These are phyloP conservation scores for Podarcis cretensis DNA, from an alignment of 2,113 vertebrate species.

Conservation along the genomic window DNA sequence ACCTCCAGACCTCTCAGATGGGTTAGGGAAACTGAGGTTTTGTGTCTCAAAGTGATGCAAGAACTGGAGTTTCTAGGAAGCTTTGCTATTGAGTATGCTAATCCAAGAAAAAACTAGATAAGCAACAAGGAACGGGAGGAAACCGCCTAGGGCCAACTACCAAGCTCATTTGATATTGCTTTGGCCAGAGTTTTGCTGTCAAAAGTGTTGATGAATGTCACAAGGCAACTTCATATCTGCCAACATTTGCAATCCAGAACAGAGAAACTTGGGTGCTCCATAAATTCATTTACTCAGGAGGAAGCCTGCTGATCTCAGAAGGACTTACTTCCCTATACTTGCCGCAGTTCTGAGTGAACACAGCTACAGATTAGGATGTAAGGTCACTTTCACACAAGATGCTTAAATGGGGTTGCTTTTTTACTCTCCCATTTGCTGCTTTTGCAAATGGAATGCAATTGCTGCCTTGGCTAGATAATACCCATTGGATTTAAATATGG, in stretches of 20 bases:
- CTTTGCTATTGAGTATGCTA: slow-evolving; percentile 50
- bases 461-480: neutral
- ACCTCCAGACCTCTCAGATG: slow-evolving; percentile 65
- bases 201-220: slow-evolving; percentile 76
- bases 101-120: slow-evolving; percentile 68
- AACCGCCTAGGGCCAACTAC: slow-evolving; percentile 68
- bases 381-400: neutral
- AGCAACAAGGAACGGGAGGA: slow-evolving; percentile 62
- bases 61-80: slow-evolving; percentile 72
- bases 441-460: neutral
- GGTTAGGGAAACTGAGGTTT: neutral
- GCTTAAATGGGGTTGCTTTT: neutral
- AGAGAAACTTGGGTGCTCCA: neutral
- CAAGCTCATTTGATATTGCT: slow-evolving; percentile 65
- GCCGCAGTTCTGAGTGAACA: neutral
- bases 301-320: neutral
- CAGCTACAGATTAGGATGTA: neutral
- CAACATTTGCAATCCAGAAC: neutral
- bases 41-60: neutral
- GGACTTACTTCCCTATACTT: neutral
- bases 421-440: neutral
- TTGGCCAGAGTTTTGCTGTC: slow-evolving; percentile 75
- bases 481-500: neutral
- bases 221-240: slow-evolving; percentile 67
- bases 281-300: neutral